Conservation (phyloP, 35 echinoderm and acorn worm species). For the Lytechinus variegatus region DNA sequence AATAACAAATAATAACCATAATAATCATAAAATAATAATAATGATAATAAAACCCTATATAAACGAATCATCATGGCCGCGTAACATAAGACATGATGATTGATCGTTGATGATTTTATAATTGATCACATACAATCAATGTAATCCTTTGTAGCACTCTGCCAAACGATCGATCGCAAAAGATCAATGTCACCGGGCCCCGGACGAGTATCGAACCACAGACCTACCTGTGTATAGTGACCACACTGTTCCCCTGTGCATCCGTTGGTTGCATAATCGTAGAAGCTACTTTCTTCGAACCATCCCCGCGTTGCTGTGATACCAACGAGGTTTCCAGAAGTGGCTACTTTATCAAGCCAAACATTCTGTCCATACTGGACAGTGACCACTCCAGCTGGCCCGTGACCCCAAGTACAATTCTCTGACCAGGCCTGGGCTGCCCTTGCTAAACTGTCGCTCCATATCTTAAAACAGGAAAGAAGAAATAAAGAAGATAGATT, state of each 20-base stretch:
- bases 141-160: no score
- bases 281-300: constrained; percentile 27
- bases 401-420: constrained; percentile 45
- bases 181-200: neutral
- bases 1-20: no score
- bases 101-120: no score
- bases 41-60: no score
- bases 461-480: neutral
- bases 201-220: neutral
- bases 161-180: no score
- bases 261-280: constrained; percentile 28
- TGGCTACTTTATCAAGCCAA: neutral
- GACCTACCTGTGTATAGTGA: constrained; percentile 36
- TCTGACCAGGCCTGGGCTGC: constrained; percentile 36
- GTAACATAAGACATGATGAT: no score
- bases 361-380: constrained; percentile 36
- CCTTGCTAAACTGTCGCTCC: constrained; percentile 16
- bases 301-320: neutral
- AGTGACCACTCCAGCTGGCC: neutral
- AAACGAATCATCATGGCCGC: no score
- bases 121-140: no score
- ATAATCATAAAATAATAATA: no score
- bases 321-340: neutral
- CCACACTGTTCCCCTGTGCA: constrained; percentile 27
- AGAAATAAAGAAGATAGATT: neutral